These are phyloP conservation scores for Solenopsis invicta DNA, from an alignment of 1,140 invertebrate genomes.

Conservation along the genomic window DNA sequence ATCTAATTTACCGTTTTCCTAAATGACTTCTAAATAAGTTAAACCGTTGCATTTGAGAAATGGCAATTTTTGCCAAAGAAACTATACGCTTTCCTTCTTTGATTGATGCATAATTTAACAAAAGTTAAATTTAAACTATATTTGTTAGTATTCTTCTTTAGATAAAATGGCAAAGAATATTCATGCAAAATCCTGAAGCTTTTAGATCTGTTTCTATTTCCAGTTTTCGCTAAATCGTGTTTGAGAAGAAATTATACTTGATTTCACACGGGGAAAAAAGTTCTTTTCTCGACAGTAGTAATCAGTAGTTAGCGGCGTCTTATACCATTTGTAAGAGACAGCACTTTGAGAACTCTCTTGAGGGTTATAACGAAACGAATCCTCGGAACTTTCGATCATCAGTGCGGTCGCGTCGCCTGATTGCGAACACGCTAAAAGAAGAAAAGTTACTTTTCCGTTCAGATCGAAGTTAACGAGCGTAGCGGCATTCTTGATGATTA, in stretches of 20 bases:
- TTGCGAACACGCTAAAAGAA: conserved; percentile 64
- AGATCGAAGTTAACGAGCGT: conserved; percentile 43
- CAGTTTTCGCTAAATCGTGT: background rate
- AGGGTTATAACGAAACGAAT: conserved; percentile 68
- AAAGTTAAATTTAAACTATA: background rate
- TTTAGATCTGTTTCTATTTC: background rate
- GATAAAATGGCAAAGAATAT: background rate
- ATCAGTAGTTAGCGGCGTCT: conserved; percentile 50
- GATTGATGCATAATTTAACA: background rate
- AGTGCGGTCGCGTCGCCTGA: conserved; percentile 65
- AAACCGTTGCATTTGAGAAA: background rate
- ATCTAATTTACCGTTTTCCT: conserved; percentile 22
- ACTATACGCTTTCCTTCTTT: background rate
- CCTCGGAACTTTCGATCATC: conserved; percentile 61
- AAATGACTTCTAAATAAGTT: background rate
- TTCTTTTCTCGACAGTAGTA: conserved; percentile 1
- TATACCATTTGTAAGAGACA: conserved; percentile 23
- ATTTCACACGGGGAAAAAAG: conserved; percentile 14
- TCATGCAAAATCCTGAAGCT: background rate
- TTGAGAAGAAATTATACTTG: conserved; percentile 4
- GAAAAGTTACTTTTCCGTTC: background rate
- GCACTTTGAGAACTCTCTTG: conserved; percentile 65
- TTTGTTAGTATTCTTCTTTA: background rate
- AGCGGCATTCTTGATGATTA: background rate
- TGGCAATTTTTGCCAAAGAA: background rate